These are phyloP conservation scores for Myodes glareolus DNA, from an alignment of 2,113 vertebrate genomes.

Conservation along the genomic window DNA sequence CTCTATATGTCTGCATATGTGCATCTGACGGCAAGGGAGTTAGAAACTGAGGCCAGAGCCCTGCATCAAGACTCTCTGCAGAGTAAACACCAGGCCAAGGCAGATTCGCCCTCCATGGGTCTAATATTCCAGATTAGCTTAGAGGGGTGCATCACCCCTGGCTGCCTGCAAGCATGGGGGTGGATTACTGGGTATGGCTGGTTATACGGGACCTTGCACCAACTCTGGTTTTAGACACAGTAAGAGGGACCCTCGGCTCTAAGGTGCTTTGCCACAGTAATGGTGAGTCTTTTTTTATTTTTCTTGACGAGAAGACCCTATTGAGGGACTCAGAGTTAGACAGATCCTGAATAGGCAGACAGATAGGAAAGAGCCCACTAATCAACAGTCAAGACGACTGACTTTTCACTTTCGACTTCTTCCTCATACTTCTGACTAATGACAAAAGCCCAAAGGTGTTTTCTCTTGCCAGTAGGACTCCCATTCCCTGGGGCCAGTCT, in stretches of 20 bases:
- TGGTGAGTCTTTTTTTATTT: no score
- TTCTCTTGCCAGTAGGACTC: neutral
- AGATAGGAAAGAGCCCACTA: neutral
- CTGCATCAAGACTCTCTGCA: accelerated
- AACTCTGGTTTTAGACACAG: accelerated
- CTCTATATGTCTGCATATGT: no score
- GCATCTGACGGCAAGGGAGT: neutral
- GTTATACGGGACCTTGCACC: neutral
- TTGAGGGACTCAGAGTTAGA: neutral
- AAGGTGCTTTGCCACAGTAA: neutral
- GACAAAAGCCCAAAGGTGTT: neutral
- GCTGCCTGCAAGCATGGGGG: neutral
- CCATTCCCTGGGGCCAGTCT: neutral
- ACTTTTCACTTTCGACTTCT: neutral
- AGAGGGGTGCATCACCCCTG: neutral
- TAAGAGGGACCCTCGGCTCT: neutral
- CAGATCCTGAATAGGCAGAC: neutral
- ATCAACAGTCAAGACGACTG: neutral
- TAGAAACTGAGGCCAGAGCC: neutral
- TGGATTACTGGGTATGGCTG: neutral
- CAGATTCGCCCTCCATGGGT: neutral
- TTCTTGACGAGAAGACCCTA: neutral
- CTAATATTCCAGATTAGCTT: neutral
- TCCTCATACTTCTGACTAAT: neutral
- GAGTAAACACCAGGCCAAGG: neutral